Conservation (phyloP, 2,888 invertebrate genomes). For the Branchipolynoe longqiensis region DNA sequence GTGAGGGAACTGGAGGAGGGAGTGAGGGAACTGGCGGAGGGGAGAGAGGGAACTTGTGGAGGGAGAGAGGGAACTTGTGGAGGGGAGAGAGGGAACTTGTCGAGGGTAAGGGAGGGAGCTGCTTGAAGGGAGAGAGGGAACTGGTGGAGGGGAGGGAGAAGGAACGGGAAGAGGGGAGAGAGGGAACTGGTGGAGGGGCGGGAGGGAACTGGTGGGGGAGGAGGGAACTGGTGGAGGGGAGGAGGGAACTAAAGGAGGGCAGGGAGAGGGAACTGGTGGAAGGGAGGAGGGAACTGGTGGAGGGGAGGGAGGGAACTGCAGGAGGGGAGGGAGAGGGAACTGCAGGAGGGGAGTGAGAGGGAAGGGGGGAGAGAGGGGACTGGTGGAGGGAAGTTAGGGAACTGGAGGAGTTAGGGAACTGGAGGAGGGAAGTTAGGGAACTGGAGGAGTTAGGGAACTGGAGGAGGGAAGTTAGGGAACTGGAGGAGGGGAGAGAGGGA, state of each 20-base stretch:
- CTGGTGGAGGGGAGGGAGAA: no score
- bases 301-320: background rate
- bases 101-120: background rate
- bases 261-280: background rate
- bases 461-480: background rate
- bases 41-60: background rate
- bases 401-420: no score
- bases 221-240: no score
- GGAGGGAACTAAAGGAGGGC: background rate
- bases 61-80: background rate
- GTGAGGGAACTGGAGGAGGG: background rate
- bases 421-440: no score
- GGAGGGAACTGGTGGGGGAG: background rate
- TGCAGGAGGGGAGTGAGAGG: background rate
- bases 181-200: background rate
- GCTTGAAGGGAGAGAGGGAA: background rate
- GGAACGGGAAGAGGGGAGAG: background rate
- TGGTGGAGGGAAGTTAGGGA: no score
- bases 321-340: background rate
- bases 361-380: background rate
- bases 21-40: background rate
- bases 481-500: background rate
- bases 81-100: background rate
- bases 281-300: background rate
- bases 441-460: no score